A percentile compares a stretch with the other conserved stretches of the same genome.
phyloP scores from a whole-genome alignment of 2,888 invertebrate genomes.

The Drosophila yooni region DNA sequence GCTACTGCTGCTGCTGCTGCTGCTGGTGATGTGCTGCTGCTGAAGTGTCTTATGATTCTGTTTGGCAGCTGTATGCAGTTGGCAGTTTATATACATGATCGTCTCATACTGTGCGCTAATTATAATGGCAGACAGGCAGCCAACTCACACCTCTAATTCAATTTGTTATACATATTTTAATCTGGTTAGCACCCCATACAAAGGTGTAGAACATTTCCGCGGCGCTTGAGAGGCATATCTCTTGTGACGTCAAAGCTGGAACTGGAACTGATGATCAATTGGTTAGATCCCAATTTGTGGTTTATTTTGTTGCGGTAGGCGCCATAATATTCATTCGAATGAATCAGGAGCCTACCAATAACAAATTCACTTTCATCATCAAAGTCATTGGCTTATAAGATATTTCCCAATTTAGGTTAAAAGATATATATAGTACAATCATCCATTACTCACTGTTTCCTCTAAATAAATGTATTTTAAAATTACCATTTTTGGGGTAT shows the following conservation, averaged over 20 bases:
- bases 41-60: constrained; percentile 63
- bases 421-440: too few species aligned
- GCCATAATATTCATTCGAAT: constrained; percentile 11
- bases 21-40: constrained; percentile 42
- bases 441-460: too few species aligned
- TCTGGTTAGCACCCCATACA: constrained; percentile 53
- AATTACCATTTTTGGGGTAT: too few species aligned
- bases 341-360: constrained; percentile 29
- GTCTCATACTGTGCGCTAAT: constrained; percentile 61
- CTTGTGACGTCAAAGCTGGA: constrained; percentile 51
- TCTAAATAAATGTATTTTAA: too few species aligned
- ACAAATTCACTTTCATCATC: background rate
- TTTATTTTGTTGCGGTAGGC: constrained; percentile 64
- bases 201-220: constrained; percentile 56
- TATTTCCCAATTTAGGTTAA: background rate
- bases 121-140: constrained; percentile 56
- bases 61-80: constrained; percentile 10
- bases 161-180: constrained; percentile 46
- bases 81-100: constrained; percentile 56
- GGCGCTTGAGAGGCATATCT: constrained; percentile 19
- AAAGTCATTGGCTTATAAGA: background rate
- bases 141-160: constrained; percentile 53
- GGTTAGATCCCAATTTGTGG: constrained; percentile 36
- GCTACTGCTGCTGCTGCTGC: constrained; percentile 10
- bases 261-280: constrained; percentile 18